phyloP scores from a whole-genome alignment of 2,797 vertebrate genomes.

The Nyctibius grandis region DNA sequence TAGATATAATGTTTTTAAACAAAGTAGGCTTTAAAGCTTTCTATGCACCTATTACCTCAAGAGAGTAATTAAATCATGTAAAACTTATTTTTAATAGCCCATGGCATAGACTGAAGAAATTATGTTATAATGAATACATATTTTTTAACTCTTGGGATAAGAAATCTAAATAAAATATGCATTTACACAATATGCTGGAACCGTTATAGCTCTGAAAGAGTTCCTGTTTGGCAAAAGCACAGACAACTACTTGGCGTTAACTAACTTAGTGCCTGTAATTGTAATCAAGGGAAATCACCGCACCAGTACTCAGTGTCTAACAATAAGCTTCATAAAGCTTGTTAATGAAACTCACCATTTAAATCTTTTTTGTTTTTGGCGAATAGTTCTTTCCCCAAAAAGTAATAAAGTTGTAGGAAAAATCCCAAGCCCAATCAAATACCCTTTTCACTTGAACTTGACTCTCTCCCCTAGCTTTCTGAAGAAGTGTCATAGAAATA shows the following conservation, averaged over 20 bases:
- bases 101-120: slow-evolving; percentile 1
- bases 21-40: slow-evolving; percentile 19
- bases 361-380: not conserved
- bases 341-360: not conserved
- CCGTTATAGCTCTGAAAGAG: slow-evolving; percentile 4
- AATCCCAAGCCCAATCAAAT: not conserved
- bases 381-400: not conserved
- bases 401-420: not conserved
- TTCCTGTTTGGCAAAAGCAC: slow-evolving; percentile 43
- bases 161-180: slow-evolving; percentile 53
- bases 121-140: slow-evolving; percentile 1
- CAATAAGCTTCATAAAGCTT: slow-evolving; percentile 13
- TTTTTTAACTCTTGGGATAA: slow-evolving; percentile 37
- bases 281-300: slow-evolving; percentile 40
- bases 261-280: slow-evolving; percentile 32
- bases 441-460: not conserved
- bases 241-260: slow-evolving; percentile 22
- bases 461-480: not conserved
- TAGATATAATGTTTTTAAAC: not conserved
- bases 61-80: slow-evolving; percentile 11
- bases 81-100: slow-evolving; percentile 49
- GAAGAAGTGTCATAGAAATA: not conserved
- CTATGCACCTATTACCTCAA: not conserved
- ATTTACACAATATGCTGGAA: slow-evolving; percentile 27
- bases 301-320: not conserved